These are phyloP conservation scores for Agrypnia vestita DNA, from an alignment of 1,140 invertebrate species.

Conservation along the genomic window DNA sequence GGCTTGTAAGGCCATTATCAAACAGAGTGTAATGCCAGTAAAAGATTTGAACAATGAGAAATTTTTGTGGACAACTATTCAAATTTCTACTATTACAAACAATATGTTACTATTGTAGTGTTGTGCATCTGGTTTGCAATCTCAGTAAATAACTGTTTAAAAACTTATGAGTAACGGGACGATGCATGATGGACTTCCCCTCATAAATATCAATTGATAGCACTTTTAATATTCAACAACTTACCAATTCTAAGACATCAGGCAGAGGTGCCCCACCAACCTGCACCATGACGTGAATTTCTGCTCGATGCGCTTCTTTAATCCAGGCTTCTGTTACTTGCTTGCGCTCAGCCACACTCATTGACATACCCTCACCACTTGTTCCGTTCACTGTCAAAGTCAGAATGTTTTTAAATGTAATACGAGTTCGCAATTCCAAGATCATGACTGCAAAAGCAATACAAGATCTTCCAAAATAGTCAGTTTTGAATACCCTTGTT, in stretches of 20 bases:
- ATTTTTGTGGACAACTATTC: no score
- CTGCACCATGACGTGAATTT: slow-evolving; percentile 84
- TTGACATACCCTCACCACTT: slow-evolving; percentile 83
- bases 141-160: background rate
- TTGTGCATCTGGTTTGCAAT: background rate
- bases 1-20: no score
- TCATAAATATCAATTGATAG: background rate
- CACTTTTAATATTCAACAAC: slow-evolving; percentile 49
- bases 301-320: slow-evolving; percentile 71
- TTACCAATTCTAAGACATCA: slow-evolving; percentile 83
- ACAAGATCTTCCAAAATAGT: no score
- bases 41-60: no score
- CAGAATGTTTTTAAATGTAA: no score
- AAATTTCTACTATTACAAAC: background rate
- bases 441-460: no score
- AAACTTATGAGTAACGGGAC: no score
- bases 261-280: slow-evolving; percentile 82
- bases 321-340: slow-evolving; percentile 80
- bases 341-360: slow-evolving; percentile 82
- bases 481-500: no score
- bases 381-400: slow-evolving; percentile 82
- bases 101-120: no score
- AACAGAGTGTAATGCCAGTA: no score
- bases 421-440: no score
- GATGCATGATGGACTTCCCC: no score